These are phyloP conservation scores for rabbit (Oryctolagus cuniculus) DNA, from an alignment of 2,113 vertebrate species.

Conservation along the genomic window DNA sequence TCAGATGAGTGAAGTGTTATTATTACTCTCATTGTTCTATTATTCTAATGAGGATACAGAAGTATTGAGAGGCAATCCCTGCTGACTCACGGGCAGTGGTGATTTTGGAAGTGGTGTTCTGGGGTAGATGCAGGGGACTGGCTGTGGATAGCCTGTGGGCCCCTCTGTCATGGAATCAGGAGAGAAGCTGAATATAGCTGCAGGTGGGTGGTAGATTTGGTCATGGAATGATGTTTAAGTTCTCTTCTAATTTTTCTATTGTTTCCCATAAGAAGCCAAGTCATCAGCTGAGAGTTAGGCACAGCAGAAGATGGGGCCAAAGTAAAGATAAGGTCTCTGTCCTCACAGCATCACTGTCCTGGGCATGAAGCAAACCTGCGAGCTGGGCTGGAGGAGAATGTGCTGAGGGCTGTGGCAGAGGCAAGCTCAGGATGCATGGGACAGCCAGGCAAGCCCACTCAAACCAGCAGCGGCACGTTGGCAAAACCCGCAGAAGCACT, in stretches of 20 bases:
- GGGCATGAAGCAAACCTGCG: neutral
- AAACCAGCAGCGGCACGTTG: accelerated
- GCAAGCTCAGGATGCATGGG: neutral
- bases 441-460: accelerated
- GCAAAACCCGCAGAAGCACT: too few species aligned
- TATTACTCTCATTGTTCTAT: neutral
- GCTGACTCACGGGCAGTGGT: neutral
- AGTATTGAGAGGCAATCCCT: neutral
- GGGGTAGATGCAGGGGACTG: neutral
- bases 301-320: neutral
- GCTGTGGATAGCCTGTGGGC: neutral
- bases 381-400: too few species aligned
- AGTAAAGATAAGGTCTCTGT: neutral
- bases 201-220: neutral
- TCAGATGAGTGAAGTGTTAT: neutral
- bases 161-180: neutral
- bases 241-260: neutral
- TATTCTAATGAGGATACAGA: neutral
- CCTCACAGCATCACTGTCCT: neutral
- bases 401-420: neutral
- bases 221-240: too few species aligned
- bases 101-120: neutral
- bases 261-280: neutral
- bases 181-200: neutral
- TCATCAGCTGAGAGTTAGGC: neutral